Percentiles rank a stretch among this genome's conserved stretches.
Evolutionary conservation across 2,113 vertebrate genomes (phyloP).

Genomic region (Micronycteris hirsuta): DNA sequence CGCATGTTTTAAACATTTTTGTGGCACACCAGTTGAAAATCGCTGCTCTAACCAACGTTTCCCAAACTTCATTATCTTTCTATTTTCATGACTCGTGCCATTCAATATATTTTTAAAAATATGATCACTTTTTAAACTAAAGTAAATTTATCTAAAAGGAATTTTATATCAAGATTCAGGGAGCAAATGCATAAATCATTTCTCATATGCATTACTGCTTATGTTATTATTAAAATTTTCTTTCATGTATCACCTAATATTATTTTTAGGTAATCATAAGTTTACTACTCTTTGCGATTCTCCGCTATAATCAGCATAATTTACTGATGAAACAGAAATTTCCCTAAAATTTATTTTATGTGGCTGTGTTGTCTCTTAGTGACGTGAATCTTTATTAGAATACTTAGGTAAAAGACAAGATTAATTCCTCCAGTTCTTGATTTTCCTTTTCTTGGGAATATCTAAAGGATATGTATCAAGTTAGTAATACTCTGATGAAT

Average conservation of each 20-base stretch:
- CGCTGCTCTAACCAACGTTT: not conserved
- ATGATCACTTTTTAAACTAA: not conserved
- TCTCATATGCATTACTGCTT: not conserved
- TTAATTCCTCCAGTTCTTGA: not conserved
- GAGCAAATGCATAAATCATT: not conserved
- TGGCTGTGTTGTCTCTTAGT: not conserved
- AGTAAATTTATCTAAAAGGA: not conserved
- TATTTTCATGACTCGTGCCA: not conserved
- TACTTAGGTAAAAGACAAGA: not conserved
- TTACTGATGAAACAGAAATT: not conserved
- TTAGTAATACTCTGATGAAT: not conserved
- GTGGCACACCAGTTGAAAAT: too few species aligned
- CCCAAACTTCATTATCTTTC: not conserved
- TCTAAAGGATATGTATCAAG: not conserved
- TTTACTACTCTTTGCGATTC: not conserved
- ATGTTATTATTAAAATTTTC: not conserved
- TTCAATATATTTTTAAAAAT: not conserved
- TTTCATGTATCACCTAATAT: not conserved
- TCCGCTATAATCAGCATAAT: not conserved
- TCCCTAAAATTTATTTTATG: not conserved
- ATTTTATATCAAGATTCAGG: conserved; percentile 4
- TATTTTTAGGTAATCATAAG: not conserved
- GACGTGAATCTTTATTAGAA: not conserved
- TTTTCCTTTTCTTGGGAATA: not conserved
- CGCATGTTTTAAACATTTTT: too few species aligned